Evolutionary conservation across 2,113 vertebrate genomes (phyloP).

Genomic region (Acrocephalus kingi): DNA sequence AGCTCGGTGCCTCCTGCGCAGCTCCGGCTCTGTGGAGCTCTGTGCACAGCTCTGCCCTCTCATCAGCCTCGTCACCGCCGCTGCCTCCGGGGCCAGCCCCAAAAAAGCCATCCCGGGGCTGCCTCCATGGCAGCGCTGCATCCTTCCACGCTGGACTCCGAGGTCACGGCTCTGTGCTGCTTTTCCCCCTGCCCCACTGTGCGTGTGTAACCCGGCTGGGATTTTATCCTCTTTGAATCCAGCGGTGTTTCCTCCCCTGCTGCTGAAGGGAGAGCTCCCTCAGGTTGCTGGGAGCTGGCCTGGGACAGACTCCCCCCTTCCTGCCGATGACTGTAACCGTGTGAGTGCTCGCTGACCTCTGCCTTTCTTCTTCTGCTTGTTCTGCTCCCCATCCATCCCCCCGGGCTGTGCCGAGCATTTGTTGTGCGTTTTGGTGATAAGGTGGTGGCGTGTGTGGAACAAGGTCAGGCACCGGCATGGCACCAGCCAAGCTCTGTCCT

Average conservation of each 20-base stretch:
- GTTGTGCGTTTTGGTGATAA: not conserved
- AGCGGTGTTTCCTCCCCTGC: not conserved
- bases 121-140: not conserved
- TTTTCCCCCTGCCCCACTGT: not conserved
- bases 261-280: not conserved
- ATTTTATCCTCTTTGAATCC: not conserved
- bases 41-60: not conserved
- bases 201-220: not conserved
- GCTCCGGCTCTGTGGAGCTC: not conserved
- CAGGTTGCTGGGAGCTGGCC: not conserved
- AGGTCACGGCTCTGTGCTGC: not conserved
- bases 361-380: not conserved
- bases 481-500: not conserved
- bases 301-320: not conserved
- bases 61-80: not conserved
- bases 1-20: not conserved
- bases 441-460: not conserved
- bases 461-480: not conserved
- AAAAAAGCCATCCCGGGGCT: not conserved
- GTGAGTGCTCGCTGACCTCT: constrained; percentile 28
- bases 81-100: not conserved
- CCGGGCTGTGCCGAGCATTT: not conserved
- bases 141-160: not conserved
- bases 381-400: not conserved
- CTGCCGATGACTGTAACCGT: constrained; percentile 53